Base-by-base conservation (phyloP, 2,113 vertebrate species). In the Ascaphus truei region DNA sequence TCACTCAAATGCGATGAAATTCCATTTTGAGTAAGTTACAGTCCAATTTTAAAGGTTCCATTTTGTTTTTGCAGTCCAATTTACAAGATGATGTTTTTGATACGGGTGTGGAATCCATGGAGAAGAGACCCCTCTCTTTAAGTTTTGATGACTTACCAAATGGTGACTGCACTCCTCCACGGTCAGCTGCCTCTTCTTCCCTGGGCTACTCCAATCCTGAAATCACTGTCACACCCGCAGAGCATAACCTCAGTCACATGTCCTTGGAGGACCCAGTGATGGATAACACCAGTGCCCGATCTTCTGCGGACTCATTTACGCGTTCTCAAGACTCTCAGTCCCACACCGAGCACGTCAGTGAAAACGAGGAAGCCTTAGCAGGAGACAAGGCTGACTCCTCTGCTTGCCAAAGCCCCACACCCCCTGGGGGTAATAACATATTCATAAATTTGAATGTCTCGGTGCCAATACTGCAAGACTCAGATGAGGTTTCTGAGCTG, bases 51-150 rank as follows among this genome's bases (percentile, higher is more conserved):
- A n/a, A n/a, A n/a, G n/a, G n/a, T n/a, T n/a, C n/a, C n/a, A n/a
- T 52, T 9, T 72, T 72, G 23, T 30, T 2, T 78, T 84, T 79
- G 5, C 84, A 99, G 97, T 89, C 94, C 0, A 92, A 94, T 51
- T 83, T 95, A 55, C 92, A 92, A 0, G 94, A 98, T 22, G 95
- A 96, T 0, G 84, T 94, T 69, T 96, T 97, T 51, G 95, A 95
- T 67, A 91, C 92, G 0, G 92, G 91, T 1, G 84, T 81, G 1
- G 91, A 75, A 0, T 74, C 87, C 2, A 75, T 88, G 0, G 94
- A 95, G 74, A 93, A 94, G 80, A 88, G 87, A 30, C 90, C 94
- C 6, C 84, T 96, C 34, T 98, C 96, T 9, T 93, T 96, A 84
- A 94, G 90, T 81, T 94, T 95, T 78, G 88, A 85, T 0, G 93